Evolutionary conservation across 2,113 vertebrate species (phyloP), one percentile per base, ranked within the genome.

Genomic region (Hemichromis elongatus): DNA sequence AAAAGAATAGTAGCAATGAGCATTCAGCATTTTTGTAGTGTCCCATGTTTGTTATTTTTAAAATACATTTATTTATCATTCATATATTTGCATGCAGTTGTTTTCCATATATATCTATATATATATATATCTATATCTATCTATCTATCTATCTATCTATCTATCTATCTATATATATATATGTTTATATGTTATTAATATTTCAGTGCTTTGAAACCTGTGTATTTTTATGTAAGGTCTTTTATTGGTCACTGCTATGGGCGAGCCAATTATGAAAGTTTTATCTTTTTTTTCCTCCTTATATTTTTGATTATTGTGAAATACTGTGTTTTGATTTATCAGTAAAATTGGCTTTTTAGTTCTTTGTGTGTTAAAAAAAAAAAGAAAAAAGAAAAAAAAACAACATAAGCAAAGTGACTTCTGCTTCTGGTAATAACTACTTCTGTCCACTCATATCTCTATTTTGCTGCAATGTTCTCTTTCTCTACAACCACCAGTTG

Each of bases 401-500:
- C 2, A 61, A 33, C 77, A 12, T 59, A 33, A 66, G 50, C 30
- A n/a, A 47, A 8, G 16, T 28, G n/a, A 70, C 59, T 7, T 78
- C 7, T 61, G 33, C 30, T 12, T n/a, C n/a, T 63, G 4, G 7
- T 28, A 37, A 28, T 73, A 77, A 82, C 53, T 61, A 1, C 21
- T 81, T 33, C 26, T 70, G 30, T 81, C 19, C 40, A 28, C 14
- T 18, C 2, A 2, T 73, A 53, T 86, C 14, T 63, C 37, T 53
- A 1, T 66, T 9, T 80, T 21, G 80, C 19, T 87, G n/a, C 33
- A 50, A 18, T 45, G 7, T 68, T 53, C 30, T 24, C 66, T 28
- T 42, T 73, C 13, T 12, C 21, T 88, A 45, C 66, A 73, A 4
- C 1, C 0, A 87, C 79, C 96, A 99, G 98, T 94, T 99, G 91